phyloP scores from a whole-genome alignment of 2,113 vertebrate genomes.

The Lophotis ruficrista region DNA sequence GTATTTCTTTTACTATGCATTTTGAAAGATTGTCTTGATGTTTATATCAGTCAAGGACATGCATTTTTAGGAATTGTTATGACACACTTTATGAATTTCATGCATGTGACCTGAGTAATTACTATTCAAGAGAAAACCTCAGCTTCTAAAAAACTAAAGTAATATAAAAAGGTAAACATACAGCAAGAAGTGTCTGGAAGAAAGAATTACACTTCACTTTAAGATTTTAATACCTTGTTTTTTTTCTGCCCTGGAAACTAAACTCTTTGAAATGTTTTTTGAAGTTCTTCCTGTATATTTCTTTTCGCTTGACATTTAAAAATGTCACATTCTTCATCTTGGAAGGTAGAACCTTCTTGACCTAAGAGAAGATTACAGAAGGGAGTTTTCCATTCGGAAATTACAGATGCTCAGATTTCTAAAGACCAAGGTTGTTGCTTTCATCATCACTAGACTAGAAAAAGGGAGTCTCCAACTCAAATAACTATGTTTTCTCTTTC shows the following conservation, averaged over 20 bases:
- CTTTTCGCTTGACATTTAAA: neutral
- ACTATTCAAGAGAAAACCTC: neutral
- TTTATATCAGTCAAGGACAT: neutral
- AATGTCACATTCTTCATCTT: neutral
- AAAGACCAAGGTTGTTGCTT: neutral
- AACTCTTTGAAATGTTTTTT: neutral
- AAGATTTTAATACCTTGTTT: neutral
- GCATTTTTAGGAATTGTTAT: neutral
- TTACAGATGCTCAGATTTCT: neutral
- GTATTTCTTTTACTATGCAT: neutral
- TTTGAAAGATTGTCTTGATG: neutral
- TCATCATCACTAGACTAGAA: neutral
- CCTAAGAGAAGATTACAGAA: neutral
- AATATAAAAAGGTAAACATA: neutral
- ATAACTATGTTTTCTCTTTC: neutral
- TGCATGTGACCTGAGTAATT: neutral
- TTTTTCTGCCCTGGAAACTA: neutral
- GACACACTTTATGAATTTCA: neutral
- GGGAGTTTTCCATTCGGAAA: neutral
- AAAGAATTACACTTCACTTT: neutral
- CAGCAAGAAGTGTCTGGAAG: neutral
- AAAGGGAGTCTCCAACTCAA: neutral
- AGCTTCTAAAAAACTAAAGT: neutral
- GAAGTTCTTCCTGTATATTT: neutral
- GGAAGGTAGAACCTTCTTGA: neutral